A percentile compares a stretch with the other conserved stretches of the same genome.
Conservation (phyloP, 2,797 vertebrate species). For the Sebastes variabilis region DNA sequence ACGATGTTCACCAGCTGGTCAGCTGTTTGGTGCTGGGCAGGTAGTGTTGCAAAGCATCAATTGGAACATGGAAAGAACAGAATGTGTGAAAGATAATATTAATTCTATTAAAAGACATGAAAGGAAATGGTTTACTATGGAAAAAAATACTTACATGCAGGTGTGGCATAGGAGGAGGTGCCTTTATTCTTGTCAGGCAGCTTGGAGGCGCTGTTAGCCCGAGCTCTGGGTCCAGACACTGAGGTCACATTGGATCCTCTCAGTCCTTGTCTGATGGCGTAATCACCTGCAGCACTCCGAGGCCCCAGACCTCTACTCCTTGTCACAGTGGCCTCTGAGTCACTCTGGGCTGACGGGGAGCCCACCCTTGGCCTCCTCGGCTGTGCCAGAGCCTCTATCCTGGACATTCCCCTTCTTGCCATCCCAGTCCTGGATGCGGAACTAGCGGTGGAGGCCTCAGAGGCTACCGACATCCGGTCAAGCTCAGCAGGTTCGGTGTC, state of each 20-base stretch:
- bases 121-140: neutral
- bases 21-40: neutral
- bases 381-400: conserved; percentile 94
- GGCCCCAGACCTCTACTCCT: conserved; percentile 82
- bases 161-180: conserved; percentile 79
- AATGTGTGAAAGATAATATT: neutral
- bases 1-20: neutral
- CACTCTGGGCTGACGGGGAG: conserved; percentile 93
- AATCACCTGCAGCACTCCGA: conserved; percentile 86
- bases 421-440: conserved; percentile 93
- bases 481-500: conserved; percentile 92
- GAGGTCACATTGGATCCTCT: conserved; percentile 82
- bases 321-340: conserved; percentile 93
- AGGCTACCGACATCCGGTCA: conserved; percentile 93
- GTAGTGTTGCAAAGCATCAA: neutral
- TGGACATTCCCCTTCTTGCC: conserved; percentile 87
- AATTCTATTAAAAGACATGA: neutral
- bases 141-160: conserved; percentile 81
- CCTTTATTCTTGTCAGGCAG: conserved; percentile 92
- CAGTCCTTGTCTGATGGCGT: conserved; percentile 85
- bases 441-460: conserved; percentile 94
- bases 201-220: conserved; percentile 96
- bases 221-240: conserved; percentile 87
- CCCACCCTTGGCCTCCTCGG: conserved; percentile 90
- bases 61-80: neutral